A percentile compares a stretch with the other conserved stretches of the same genome.
Conservation (phyloP, 2,113 vertebrate genomes). For the Erythrolamprus reginae region DNA sequence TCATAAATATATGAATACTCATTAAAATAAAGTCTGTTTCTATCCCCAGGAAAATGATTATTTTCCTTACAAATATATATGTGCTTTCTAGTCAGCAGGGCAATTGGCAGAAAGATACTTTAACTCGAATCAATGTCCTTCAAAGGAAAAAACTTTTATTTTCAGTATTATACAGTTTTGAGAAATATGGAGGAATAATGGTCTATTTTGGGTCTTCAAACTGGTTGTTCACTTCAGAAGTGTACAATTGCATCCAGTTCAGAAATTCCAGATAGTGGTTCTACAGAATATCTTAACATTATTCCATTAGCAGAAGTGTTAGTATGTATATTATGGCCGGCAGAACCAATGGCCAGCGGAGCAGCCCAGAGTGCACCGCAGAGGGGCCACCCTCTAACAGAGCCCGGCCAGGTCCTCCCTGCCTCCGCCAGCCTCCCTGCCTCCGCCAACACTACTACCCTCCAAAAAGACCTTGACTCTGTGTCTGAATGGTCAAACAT, state of each 20-base stretch:
- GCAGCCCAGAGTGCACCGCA: too few species aligned
- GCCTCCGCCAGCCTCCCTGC: too few species aligned
- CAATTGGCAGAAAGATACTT: neutral
- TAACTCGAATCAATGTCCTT: neutral
- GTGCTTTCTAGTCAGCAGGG: neutral
- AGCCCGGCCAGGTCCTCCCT: too few species aligned
- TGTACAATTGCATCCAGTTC: neutral
- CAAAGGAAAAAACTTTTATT: neutral
- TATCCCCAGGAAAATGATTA: neutral
- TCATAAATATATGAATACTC: neutral
- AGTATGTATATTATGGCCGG: too few species aligned
- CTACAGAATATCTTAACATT: neutral
- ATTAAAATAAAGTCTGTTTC: neutral
- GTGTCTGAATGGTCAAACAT: too few species aligned
- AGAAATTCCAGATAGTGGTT: neutral
- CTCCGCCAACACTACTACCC: too few species aligned
- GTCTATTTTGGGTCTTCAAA: neutral
- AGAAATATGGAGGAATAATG: neutral
- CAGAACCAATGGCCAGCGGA: too few species aligned
- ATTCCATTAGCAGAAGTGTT: neutral
- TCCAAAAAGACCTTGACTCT: too few species aligned
- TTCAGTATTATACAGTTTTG: neutral
- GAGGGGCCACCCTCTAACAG: too few species aligned
- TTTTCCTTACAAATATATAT: neutral
- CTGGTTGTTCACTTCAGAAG: neutral